phyloP scores from a whole-genome alignment of 92 coral and sea anemone genomes.

The Zoanthus sansibaricus region DNA sequence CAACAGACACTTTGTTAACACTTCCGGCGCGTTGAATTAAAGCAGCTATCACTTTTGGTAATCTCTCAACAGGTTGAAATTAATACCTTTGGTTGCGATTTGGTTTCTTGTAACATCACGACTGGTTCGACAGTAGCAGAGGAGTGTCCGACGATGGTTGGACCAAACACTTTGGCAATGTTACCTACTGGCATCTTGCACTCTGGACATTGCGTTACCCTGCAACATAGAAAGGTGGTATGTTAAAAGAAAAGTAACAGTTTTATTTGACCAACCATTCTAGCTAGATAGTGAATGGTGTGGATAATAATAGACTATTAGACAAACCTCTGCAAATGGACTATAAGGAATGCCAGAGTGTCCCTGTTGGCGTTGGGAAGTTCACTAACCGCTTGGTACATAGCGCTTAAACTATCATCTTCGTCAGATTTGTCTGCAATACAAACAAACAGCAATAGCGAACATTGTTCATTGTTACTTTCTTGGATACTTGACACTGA shows the following conservation, averaged over 20 bases:
- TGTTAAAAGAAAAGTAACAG: neutral
- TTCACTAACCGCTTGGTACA: conserved; percentile 98
- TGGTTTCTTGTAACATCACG: conserved; percentile 90
- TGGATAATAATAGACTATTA: neutral
- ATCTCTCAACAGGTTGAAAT: neutral
- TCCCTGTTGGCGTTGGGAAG: conserved; percentile 97
- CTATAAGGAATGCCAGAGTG: conserved; percentile 85
- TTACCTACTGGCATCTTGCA: conserved; percentile 91
- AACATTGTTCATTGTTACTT: neutral
- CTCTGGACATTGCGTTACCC: conserved; percentile 91
- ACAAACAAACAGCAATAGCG: neutral
- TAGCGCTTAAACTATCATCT: conserved; percentile 84
- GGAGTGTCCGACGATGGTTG: conserved; percentile 90
- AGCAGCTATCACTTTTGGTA: too few species aligned
- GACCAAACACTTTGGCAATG: conserved; percentile 94
- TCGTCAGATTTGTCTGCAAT: conserved; percentile 80
- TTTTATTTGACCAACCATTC: neutral
- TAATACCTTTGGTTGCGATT: conserved; percentile 76
- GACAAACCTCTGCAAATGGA: conserved; percentile 91
- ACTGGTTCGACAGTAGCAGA: conserved; percentile 84
- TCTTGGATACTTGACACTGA: neutral
- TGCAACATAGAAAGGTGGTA: conserved; percentile 2
- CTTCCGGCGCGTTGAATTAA: too few species aligned
- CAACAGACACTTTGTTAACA: too few species aligned
- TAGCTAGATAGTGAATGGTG: neutral